Base-by-base conservation (phyloP, 2,797 vertebrate genomes). In the Bovichtus diacanthus region DNA sequence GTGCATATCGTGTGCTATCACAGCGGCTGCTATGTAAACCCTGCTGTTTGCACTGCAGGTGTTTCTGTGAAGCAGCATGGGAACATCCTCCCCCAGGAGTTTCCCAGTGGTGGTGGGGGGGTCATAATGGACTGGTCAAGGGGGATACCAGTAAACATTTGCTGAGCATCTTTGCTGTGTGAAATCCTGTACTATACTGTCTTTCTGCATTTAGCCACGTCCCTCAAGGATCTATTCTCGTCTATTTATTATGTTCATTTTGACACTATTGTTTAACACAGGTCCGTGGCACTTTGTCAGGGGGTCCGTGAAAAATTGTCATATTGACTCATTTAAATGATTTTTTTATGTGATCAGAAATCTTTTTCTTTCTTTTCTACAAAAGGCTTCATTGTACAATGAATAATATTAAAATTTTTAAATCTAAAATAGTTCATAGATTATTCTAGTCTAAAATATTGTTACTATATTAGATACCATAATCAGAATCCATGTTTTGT, bases 61-160 rank as follows among this genome's bases (percentile, higher is more conserved):
- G 94, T 92, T 89, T 80, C 80, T 77, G 65, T 64, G 21, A 63
- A 68, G 59, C 51, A 19, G 73, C 85, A 93, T 96, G 95, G 91
- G 95, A 96, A 95, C 80, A 79, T 77, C 83, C 90, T 94, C 93
- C 91, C 77, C 51, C 72, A 47, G 68, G 38, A 87, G 73, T 78
- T 95, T 95, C 92, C 88, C 93, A 93, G 83, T 82, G 49, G 19
- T 59, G 38, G 31, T 8, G 25, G 10, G 18, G 55, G 38, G 49
- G 25, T 51, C 46, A 66, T 16, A 29, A 31, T 39, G 43, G 62
- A 51, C 62, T 25, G 23, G 70, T 83, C 46, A 65, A 47, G 53
- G 19, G 47, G 63, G 60, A 56, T 70, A 38, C 12, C n/a, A 61
- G 29, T 56, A 70, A 64, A 85, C 55, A 49, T 70, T 72, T 54